Base-by-base conservation (phyloP, 2,888 invertebrate species). In the Adela reaumurella region DNA sequence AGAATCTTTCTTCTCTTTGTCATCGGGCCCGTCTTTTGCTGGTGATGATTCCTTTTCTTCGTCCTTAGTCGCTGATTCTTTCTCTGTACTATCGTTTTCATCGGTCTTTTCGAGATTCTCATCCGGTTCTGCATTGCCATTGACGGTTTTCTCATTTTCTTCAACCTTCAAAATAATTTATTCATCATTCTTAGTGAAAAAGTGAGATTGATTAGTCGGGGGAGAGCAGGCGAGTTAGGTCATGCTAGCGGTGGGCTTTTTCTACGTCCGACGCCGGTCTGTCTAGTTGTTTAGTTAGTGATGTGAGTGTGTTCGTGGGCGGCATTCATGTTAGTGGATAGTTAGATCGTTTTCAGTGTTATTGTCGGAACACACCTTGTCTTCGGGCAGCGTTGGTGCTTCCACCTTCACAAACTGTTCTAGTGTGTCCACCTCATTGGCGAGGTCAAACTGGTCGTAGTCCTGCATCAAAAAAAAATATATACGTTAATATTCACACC, bases 361-460 rank as follows among this genome's bases (percentile, higher is more conserved):
- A 8, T 8, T 35, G 35, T 35, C 35, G 8, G 35, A 3, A 35
- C 35, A 14, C 35, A 62, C 57, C 43, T 58, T 59, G n/a, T 35
- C 35, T 11, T 8, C 43, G 5, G 10, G 16, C 43, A 3, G 11
- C n/a, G 74, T 68, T 8, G 83, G 83, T 1, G 82, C 79, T 57
- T 86, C 85, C 57, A 92, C 64, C 71, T 92, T 92, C 51, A 95
- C 74, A 67, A 96, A 96, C 64, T 88, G 87, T 66, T 94, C 92
- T 71, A 96, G 80, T 57, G 89, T 89, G 63, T 96, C 94, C 57
- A 89, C 84, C 82, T 97, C 97, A 74, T 94, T 92, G 17, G 94
- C 89, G 73, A 92, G 74, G 70, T 94, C 93, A 74, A 97, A 95
- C 62, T 87, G 89, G 66, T 95, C 94, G 72, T 94, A 97, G 70